Percentiles rank a stretch among this genome's conserved stretches.
These are phyloP conservation scores for Temnothorax curvispinosus DNA, from an alignment of 1,140 invertebrate genomes.

Conservation along the genomic window DNA sequence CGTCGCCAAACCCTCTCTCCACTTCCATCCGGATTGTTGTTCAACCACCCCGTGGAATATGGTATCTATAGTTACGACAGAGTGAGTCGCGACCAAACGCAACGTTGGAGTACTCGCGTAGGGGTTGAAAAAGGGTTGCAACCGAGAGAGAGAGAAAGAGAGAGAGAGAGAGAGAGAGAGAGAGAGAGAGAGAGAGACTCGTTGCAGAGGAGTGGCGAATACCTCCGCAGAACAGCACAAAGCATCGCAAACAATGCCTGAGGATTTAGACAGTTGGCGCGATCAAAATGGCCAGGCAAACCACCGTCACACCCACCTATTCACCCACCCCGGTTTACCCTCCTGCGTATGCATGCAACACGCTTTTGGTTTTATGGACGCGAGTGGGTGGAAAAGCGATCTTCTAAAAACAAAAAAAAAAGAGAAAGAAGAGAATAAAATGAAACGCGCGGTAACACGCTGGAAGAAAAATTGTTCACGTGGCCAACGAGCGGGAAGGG, in stretches of 20 bases:
- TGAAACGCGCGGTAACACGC: constrained; percentile 68
- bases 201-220: constrained; percentile 14
- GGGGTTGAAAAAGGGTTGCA: constrained; percentile 9
- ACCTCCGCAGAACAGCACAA: constrained; percentile 63
- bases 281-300: constrained; percentile 69
- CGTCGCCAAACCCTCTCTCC: constrained; percentile 4
- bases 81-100: constrained; percentile 4
- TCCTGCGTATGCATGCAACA: constrained; percentile 63
- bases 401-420: constrained; percentile 57
- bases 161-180: background rate
- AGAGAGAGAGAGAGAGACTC: background rate
- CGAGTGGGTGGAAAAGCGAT: constrained; percentile 71
- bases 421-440: constrained; percentile 52
- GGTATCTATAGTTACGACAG: background rate
- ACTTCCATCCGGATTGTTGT: background rate
- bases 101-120: background rate
- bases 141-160: background rate
- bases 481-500: constrained; percentile 35
- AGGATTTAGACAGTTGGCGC: constrained; percentile 75
- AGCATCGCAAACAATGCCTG: constrained; percentile 71
- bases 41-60: background rate
- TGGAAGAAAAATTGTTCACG: constrained; percentile 74
- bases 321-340: constrained; percentile 11
- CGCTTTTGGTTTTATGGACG: constrained; percentile 74
- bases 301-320: background rate